Percentiles rank a stretch among this genome's conserved stretches.
phyloP scores from a whole-genome alignment of 2,888 invertebrate species.

The Meandrusa payeni region DNA sequence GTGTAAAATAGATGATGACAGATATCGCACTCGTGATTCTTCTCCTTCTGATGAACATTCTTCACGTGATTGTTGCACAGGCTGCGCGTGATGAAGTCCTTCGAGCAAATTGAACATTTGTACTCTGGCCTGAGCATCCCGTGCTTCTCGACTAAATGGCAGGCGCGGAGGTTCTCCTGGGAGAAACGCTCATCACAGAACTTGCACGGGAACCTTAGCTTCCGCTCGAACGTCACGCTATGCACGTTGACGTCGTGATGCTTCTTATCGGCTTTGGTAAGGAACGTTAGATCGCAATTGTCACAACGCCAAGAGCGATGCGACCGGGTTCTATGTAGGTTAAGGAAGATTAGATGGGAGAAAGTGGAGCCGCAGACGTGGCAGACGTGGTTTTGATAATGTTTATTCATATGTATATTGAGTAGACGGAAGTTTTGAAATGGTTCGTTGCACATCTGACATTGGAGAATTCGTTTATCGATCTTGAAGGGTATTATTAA shows the following conservation, averaged over 20 bases:
- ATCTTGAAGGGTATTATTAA: slow-evolving; percentile 63
- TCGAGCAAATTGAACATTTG: slow-evolving; percentile 51
- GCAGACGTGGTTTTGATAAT: slow-evolving; percentile 65
- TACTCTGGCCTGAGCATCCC: slow-evolving; percentile 52
- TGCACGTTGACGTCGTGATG: slow-evolving; percentile 40
- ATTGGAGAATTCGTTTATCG: slow-evolving; percentile 40
- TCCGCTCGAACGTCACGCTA: slow-evolving; percentile 41
- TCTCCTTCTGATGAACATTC: slow-evolving; percentile 63
- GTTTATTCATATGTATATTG: slow-evolving; percentile 67
- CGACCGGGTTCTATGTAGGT: slow-evolving; percentile 53
- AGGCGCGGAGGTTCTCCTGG: slow-evolving; percentile 48
- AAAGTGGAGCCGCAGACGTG: slow-evolving; percentile 65
- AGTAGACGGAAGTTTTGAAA: slow-evolving; percentile 52
- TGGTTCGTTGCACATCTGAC: slow-evolving; percentile 54
- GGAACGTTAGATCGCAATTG: slow-evolving; percentile 45
- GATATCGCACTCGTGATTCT: slow-evolving; percentile 55
- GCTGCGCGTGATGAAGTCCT: slow-evolving; percentile 58
- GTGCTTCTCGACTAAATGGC: slow-evolving; percentile 53
- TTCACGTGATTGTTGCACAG: slow-evolving; percentile 62
- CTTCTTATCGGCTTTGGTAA: slow-evolving; percentile 37
- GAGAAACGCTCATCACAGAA: slow-evolving; percentile 52
- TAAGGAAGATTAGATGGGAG: slow-evolving; percentile 58
- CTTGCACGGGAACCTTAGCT: slow-evolving; percentile 51
- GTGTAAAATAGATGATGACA: slow-evolving; percentile 63
- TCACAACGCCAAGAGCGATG: slow-evolving; percentile 49